phyloP scores from a whole-genome alignment of 2,797 vertebrate species.

The Gallinago stenura region DNA sequence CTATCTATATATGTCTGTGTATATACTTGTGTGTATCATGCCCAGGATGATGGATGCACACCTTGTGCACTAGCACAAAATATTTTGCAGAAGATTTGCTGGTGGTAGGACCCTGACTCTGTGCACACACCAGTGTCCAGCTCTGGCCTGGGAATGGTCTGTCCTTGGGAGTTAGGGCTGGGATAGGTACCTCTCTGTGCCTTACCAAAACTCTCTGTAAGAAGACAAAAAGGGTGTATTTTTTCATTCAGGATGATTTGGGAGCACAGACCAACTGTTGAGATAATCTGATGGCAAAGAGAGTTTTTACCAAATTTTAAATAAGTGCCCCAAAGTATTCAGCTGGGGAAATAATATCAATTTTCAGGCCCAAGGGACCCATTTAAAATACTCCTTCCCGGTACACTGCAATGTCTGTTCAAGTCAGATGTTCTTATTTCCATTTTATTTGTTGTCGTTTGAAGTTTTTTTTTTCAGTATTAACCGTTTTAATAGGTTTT shows the following conservation, averaged over 20 bases:
- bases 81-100: not conserved
- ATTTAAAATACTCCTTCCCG: not conserved
- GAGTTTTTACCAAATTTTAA: not conserved
- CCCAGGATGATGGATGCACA: not conserved
- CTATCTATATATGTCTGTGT: slow-evolving; percentile 44
- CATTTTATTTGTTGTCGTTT: slow-evolving; percentile 54
- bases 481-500: not conserved
- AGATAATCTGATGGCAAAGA: not conserved
- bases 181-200: slow-evolving; percentile 35
- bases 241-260: not conserved
- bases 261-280: not conserved
- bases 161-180: slow-evolving; percentile 28
- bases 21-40: slow-evolving; percentile 43
- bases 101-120: slow-evolving; percentile 27
- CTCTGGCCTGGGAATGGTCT: slow-evolving; percentile 70
- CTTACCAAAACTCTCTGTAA: slow-evolving; percentile 47
- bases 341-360: not conserved
- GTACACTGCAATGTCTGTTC: slow-evolving; percentile 45
- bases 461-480: not conserved
- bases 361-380: not conserved
- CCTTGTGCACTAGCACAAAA: not conserved
- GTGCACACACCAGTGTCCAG: slow-evolving; percentile 56
- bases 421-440: slow-evolving; percentile 54
- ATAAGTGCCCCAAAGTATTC: not conserved
- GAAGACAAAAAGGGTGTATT: slow-evolving; percentile 34